Evolutionary conservation across 1,140 invertebrate genomes (phyloP), one percentile per base, ranked within the genome.

Genomic region (Pseudomyrmex flavicornis): DNA sequence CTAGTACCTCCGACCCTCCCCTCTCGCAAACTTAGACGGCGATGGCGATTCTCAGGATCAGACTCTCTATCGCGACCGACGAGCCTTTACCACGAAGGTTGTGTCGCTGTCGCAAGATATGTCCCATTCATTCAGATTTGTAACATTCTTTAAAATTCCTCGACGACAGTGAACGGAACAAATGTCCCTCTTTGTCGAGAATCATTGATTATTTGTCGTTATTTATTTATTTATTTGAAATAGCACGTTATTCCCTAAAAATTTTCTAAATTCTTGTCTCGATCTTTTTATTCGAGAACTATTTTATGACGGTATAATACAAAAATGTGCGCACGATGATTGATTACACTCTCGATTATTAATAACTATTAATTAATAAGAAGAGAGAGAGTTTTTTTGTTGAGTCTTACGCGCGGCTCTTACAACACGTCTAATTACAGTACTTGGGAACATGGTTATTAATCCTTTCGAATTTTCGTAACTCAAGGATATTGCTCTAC

Each of bases 31-130:
- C 48, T 26, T 82, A 73, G 52, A 46, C 72, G 59, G 63, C 76
- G 59, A 82, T 82, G 69, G 70, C 70, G 79, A 63, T 35, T 76
- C 48, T 82, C 76, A 50, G 66, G 76, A 80, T 72, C 66, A 72
- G 69, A 56, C 68, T 59, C 68, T 59, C 20, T 9, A 58, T 52
- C 63, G 15, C 52, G 35, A 69, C 76, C 66, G 70, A 59, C 20
- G 66, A 80, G 35, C 35, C 35, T 80, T 72, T 80, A 61, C 66
- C 46, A 48, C 15, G 20, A 70, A 70, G 44, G 15, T 1, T 44
- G 15, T 12, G 58, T 17, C 22, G 48, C 73, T 52, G 13, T 15
- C 35, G 15, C 20, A 26, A 15, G 46, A 44, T 8, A 13, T 59
- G 44, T 44, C 9, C 35, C 22, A 46, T 69, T 17, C 22, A 35